Evolutionary conservation across 2,797 vertebrate species (phyloP), one percentile per base, ranked within the genome.

Genomic region (Taeniopygia guttata): DNA sequence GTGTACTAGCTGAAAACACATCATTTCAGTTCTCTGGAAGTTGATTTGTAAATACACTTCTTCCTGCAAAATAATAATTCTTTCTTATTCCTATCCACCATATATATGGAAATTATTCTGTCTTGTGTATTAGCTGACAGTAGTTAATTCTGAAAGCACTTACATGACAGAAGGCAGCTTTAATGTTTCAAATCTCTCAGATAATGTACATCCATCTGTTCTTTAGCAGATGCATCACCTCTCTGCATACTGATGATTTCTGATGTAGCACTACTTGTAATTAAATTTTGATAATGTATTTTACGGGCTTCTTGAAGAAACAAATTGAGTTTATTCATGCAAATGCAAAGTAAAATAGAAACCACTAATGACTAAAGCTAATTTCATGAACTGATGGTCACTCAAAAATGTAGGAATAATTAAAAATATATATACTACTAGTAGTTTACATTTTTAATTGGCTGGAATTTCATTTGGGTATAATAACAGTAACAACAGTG

Each of bases 181-280:
- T 90, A 92, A 83, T 87, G 75, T 95, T 92, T 96, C 75, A 90
- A 4, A 93, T 95, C 68, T 93, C 70, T 90, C 72, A 62, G 86
- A 95, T 94, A 96, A 95, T 87, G 81, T 87, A 83, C 68, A 89
- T 92, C 94, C 72, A 94, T 94, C 89, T 95, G 90, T 91, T 90
- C 81, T 85, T 92, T 58, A 83, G 64, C 7, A 12, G 95, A 83
- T 89, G 75, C 38, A 77, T 92, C 77, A 67, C 67, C 70, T 88
- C 84, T 94, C 62, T 84, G 84, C 86, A 94, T 95, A 87, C 46
- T 92, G 75, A 92, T 96, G 64, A 76, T 93, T 95, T 93, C 81
- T 93, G 72, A 85, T 93, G 51, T 81, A 46, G 54, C 54, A 18
- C 38, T 69, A 54, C 64, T 91, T 86, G 83, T 83, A 94, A 94